Evolutionary conservation across 2,113 vertebrate genomes (phyloP).

Genomic region (Gnathonemus longibarbis): DNA sequence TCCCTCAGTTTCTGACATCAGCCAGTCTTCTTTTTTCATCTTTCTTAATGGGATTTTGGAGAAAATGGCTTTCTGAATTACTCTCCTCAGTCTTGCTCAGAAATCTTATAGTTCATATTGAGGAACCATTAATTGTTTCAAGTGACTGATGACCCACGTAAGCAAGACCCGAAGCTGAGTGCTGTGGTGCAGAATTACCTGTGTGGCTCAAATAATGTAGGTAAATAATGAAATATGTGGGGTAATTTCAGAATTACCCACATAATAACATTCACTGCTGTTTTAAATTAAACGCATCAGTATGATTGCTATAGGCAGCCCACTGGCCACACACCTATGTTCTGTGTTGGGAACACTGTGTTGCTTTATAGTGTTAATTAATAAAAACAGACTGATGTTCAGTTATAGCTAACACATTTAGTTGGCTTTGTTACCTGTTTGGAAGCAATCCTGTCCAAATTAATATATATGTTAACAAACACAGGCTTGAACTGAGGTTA

Average conservation of each 20-base stretch:
- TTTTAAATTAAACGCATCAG: not conserved
- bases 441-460: not conserved
- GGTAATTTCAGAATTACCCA: slow-evolving; percentile 38
- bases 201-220: slow-evolving; percentile 27
- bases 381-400: not conserved
- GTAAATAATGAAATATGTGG: slow-evolving; percentile 34
- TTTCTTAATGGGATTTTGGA: slow-evolving; percentile 70
- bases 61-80: slow-evolving; percentile 69
- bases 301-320: not conserved
- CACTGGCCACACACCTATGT: not conserved
- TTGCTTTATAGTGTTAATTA: not conserved
- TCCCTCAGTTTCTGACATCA: slow-evolving; percentile 66
- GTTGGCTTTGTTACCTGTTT: not conserved
- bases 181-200: slow-evolving; percentile 49
- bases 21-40: slow-evolving; percentile 39
- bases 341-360: not conserved
- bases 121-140: slow-evolving; percentile 70
- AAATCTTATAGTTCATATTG: slow-evolving; percentile 57
- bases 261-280: slow-evolving; percentile 29
- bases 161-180: slow-evolving; percentile 55
- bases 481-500: not conserved
- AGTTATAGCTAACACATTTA: not conserved
- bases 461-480: not conserved
- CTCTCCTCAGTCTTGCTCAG: slow-evolving; percentile 63
- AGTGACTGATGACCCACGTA: slow-evolving; percentile 67